These are phyloP conservation scores for Dinomys branickii DNA, from an alignment of 2,113 vertebrate genomes.

Conservation along the genomic window DNA sequence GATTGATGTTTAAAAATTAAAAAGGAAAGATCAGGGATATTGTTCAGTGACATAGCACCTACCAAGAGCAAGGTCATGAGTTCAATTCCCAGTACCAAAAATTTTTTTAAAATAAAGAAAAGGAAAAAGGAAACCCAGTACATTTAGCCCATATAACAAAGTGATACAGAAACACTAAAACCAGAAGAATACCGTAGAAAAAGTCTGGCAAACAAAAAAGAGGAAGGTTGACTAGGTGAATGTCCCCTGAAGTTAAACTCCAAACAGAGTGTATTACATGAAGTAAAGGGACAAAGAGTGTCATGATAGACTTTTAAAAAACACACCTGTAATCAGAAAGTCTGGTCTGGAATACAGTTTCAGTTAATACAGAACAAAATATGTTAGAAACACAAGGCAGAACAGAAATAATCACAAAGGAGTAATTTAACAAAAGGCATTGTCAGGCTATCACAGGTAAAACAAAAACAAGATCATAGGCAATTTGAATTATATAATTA, in stretches of 20 bases:
- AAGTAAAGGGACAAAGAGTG: neutral
- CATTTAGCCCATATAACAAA: neutral
- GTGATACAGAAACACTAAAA: constrained; percentile 36
- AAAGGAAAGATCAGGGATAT: too few relatives aligned
- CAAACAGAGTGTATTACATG: constrained; percentile 32
- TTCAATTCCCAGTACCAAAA: too few relatives aligned
- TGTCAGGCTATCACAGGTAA: neutral
- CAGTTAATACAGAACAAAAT: constrained; percentile 9
- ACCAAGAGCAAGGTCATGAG: too few relatives aligned
- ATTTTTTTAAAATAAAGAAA: too few relatives aligned
- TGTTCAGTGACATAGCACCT: too few relatives aligned
- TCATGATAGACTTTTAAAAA: constrained; percentile 10
- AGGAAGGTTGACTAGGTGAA: neutral
- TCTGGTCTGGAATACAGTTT: constrained; percentile 43
- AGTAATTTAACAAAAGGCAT: constrained; percentile 34
- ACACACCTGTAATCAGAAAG: neutral
- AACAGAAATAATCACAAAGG: neutral
- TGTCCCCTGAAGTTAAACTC: neutral
- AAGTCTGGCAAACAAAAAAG: neutral
- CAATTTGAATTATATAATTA: constrained; percentile 39
- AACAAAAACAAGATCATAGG: neutral
- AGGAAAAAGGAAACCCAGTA: neutral
- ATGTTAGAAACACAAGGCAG: constrained; percentile 18
- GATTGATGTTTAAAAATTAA: neutral
- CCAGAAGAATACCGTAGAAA: neutral